phyloP scores from a whole-genome alignment of 2,113 vertebrate species.

The Xerus inauris region DNA sequence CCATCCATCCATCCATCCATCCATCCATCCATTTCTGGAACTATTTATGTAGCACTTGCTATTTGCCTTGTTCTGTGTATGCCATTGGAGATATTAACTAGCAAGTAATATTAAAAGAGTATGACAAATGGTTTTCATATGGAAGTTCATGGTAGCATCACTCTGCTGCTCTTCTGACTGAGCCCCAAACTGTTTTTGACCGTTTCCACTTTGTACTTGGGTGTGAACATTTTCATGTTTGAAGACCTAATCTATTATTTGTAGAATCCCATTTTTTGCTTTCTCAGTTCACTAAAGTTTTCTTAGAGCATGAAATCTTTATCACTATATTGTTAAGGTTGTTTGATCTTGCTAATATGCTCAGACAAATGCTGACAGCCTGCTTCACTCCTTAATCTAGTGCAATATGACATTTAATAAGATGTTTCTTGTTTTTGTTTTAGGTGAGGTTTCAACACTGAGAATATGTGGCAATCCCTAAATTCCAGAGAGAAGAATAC shows the following conservation, averaged over 20 bases:
- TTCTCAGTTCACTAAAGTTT: neutral
- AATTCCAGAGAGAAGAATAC: neutral
- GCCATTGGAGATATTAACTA: neutral
- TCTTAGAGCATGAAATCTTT: neutral
- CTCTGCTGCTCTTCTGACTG: neutral
- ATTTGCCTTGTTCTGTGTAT: neutral
- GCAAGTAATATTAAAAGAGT: neutral
- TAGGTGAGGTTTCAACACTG: neutral
- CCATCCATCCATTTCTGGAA: neutral
- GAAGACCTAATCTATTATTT: neutral
- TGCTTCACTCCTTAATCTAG: neutral
- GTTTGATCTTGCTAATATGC: neutral
- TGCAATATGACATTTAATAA: neutral
- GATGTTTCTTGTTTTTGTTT: neutral
- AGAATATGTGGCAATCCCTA: neutral
- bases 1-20: neutral
- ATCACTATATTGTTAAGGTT: neutral
- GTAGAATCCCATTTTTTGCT: neutral
- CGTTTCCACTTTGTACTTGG: neutral
- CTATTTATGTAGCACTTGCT: neutral
- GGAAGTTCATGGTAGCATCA: neutral
- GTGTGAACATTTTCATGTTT: neutral
- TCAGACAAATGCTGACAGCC: neutral
- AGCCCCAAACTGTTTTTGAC: neutral
- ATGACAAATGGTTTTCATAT: neutral